Base-by-base conservation (phyloP, 2,113 vertebrate species). In the Apeltes quadracus region DNA sequence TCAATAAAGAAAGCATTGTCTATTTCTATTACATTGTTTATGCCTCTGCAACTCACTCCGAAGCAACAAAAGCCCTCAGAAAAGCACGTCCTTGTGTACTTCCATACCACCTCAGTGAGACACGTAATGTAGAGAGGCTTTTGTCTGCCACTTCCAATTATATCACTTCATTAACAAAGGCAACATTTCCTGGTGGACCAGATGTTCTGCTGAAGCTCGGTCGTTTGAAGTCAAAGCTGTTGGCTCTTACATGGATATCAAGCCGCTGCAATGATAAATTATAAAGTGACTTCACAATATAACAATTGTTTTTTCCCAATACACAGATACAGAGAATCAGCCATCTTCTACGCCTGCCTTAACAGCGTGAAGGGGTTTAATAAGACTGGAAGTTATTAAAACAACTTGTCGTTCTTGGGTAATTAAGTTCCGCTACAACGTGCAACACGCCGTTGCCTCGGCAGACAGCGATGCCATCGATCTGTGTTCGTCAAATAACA, bases 81-180 rank as follows among this genome's bases (percentile, higher is more conserved):
- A 34, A 55, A 39, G 38, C 71, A 15, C 48, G 38, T 66, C 4
- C 13, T 25, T 7, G 9, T 61, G 43, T 66, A 76, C 74, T 69
- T 79, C 76, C 75, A 69, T 69, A 75, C 51, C 77, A 85, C 78
- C 84, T 82, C 72, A 63, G 75, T 50, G 70, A 64, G 75, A 78
- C 70, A 38, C 22, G 3, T 62, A 80, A 80, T 15, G 75, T 79
- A 79, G 85, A 72, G 75, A 75, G 76, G 78, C 86, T 86, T 90
- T 91, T 84, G 87, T 88, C 82, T 88, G 89, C 58, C 85, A 90
- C 82, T 80, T 88, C 85, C 88, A 89, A 88, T 90, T 75, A 79
- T 73, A 84, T 87, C 85, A 82, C 67, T 75, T 87, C 72, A 89
- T 89, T 88, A 90, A 89, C 87, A 88, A 84, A 84, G 90, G 85